Base-by-base conservation (phyloP, 2,888 invertebrate species). In the Synanthedon myopaeformis region DNA sequence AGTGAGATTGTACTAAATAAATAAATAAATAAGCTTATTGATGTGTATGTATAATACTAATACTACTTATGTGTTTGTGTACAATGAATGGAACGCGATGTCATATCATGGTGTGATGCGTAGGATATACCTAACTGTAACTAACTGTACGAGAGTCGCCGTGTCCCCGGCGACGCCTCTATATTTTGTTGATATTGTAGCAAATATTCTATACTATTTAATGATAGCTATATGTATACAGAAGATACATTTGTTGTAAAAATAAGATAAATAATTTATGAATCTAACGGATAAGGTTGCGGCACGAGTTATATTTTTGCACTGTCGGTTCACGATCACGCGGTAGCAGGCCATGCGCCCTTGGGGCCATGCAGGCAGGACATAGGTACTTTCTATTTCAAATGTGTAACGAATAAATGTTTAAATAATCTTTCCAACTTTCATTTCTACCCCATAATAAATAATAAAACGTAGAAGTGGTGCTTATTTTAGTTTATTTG, bases 61-160 rank as follows among this genome's bases (percentile, higher is more conserved):
- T n/a, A 52, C 42, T 13, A 52, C 42, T 42, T 55, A 57, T 60
- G 61, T 61, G 55, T 63, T 63, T 61, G 59, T 64, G 64, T 62
- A 61, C 61, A 63, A 63, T 66, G 63, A 61, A 58, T 35, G 35
- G 35, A 69, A 67, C 67, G 76, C 76, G 71, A 69, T 74, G 72
- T 82, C 83, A 83, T 83, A 83, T 84, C 82, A 83, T 72, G 72
- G 74, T 80, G 83, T 82, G 80, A 80, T 76, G 70, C 65, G 67
- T 68, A 63, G 67, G 54, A 51, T 58, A 56, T 58, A 54, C 57
- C 55, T 63, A 54, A 58, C 55, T 63, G 57, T 57, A 4, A 23
- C 23, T 23, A 5, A 60, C 12, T 51, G 58, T 54, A 54, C 56
- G 55, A 23, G 52, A 48, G 49, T 28, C 53, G 55, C 54, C 56